phyloP scores from a whole-genome alignment of 2,888 invertebrate genomes.

The Desoria tigrina region DNA sequence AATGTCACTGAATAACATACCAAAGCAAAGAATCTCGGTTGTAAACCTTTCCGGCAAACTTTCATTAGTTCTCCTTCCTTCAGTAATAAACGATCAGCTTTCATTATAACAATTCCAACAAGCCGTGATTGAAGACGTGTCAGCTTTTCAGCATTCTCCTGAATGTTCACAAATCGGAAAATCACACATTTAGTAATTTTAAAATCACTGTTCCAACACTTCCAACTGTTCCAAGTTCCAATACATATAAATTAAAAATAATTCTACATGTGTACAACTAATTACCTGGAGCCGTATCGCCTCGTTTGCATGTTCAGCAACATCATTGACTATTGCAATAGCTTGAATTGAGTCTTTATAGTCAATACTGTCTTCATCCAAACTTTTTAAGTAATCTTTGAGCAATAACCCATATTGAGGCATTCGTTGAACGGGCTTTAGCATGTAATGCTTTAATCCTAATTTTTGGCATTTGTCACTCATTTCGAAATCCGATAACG shows the following conservation, averaged over 20 bases:
- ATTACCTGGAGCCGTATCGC: constrained; percentile 62
- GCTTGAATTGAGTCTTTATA: constrained; percentile 64
- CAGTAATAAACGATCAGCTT: constrained; percentile 63
- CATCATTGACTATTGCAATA: constrained; percentile 62
- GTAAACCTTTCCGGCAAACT: constrained; percentile 66
- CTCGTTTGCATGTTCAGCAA: constrained; percentile 64
- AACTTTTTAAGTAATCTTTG: constrained; percentile 64
- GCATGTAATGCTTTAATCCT: constrained; percentile 66
- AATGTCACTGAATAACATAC: constrained; percentile 57
- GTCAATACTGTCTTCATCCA: constrained; percentile 60
- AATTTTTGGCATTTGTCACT: constrained; percentile 60
- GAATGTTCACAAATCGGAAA: constrained; percentile 26
- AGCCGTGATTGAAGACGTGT: constrained; percentile 61
- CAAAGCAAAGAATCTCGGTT: constrained; percentile 66
- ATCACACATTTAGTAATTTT: background rate
- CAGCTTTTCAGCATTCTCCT: constrained; percentile 62
- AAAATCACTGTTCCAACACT: background rate
- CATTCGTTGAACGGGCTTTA: constrained; percentile 69
- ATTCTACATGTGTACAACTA: background rate
- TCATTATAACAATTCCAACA: constrained; percentile 60
- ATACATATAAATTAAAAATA: background rate
- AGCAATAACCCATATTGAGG: constrained; percentile 65
- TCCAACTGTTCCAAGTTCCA: no score
- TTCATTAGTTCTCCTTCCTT: constrained; percentile 68
- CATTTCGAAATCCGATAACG: constrained; percentile 60